phyloP scores from a whole-genome alignment of 2,797 vertebrate species.

The Tenualosa ilisha region DNA sequence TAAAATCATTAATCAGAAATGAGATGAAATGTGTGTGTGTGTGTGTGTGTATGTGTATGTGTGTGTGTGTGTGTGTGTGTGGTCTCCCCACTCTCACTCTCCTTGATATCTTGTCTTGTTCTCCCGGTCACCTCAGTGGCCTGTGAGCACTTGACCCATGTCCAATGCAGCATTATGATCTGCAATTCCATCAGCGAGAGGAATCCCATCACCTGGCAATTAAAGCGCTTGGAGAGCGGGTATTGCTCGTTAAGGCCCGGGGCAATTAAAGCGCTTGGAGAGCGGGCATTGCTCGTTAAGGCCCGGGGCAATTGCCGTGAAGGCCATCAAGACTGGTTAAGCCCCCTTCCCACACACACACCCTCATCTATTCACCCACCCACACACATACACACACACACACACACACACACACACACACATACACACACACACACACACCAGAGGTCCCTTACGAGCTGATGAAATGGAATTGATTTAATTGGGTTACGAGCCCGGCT shows the following conservation, averaged over 20 bases:
- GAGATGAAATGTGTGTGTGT: too few species aligned
- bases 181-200: conserved; percentile 46
- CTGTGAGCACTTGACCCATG: conserved; percentile 48
- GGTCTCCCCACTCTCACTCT: neutral
- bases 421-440: neutral
- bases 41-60: neutral
- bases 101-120: neutral
- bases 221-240: conserved; percentile 45
- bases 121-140: neutral
- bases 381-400: neutral
- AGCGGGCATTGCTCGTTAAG: conserved; percentile 55
- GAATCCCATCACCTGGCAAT: conserved; percentile 54
- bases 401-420: neutral
- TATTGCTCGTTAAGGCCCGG: conserved; percentile 61
- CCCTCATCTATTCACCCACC: too few species aligned
- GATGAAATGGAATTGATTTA: conserved; percentile 75
- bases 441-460: conserved; percentile 46
- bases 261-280: conserved; percentile 62
- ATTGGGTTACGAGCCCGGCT: conserved; percentile 68
- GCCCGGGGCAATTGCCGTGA: conserved; percentile 64
- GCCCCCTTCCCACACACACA: conserved; percentile 56
- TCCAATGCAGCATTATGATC: conserved; percentile 41
- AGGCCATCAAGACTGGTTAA: conserved; percentile 62
- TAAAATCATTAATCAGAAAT: too few species aligned
- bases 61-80: neutral